Evolutionary conservation across 92 coral and sea anemone genomes (phyloP).

Genomic region (Bergia puertoricense): DNA sequence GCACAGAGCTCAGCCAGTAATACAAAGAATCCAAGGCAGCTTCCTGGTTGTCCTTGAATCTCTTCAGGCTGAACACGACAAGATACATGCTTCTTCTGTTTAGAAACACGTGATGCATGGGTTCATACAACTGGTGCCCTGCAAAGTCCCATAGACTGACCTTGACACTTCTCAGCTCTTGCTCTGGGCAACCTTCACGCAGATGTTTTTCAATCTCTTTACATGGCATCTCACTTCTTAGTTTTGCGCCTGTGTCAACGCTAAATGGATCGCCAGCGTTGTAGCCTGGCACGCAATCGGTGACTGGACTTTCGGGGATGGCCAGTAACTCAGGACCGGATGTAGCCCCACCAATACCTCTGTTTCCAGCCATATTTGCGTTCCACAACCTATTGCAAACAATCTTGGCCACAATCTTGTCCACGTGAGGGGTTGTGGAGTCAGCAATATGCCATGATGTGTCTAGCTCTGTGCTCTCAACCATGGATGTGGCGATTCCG

Average conservation of each 20-base stretch:
- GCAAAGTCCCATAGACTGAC: conserved; percentile 62
- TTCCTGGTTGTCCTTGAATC: conserved; percentile 23
- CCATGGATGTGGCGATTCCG: conserved; percentile 70
- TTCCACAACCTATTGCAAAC: conserved; percentile 50
- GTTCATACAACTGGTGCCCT: conserved; percentile 57
- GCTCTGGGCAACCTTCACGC: conserved; percentile 18
- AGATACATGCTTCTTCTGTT: conserved; percentile 57
- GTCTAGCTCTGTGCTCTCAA: conserved; percentile 66
- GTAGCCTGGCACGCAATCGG: neutral
- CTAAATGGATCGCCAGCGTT: conserved; percentile 1
- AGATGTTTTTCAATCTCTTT: neutral
- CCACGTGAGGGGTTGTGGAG: conserved; percentile 45
- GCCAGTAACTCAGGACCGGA: neutral
- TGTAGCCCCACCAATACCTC: conserved; percentile 6
- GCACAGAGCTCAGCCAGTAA: conserved; percentile 57
- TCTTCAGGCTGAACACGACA: conserved; percentile 45
- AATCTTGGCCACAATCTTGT: conserved; percentile 55
- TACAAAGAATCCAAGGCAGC: conserved; percentile 41
- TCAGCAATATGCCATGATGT: conserved; percentile 64
- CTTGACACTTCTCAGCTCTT: conserved; percentile 39
- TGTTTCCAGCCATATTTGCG: conserved; percentile 9
- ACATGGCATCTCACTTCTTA: conserved; percentile 10
- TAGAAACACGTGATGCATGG: conserved; percentile 59
- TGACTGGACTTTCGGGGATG: conserved; percentile 9
- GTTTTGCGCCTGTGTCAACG: neutral